phyloP scores from a whole-genome alignment of 2,888 invertebrate genomes.

The Bedellia somnulentella region DNA sequence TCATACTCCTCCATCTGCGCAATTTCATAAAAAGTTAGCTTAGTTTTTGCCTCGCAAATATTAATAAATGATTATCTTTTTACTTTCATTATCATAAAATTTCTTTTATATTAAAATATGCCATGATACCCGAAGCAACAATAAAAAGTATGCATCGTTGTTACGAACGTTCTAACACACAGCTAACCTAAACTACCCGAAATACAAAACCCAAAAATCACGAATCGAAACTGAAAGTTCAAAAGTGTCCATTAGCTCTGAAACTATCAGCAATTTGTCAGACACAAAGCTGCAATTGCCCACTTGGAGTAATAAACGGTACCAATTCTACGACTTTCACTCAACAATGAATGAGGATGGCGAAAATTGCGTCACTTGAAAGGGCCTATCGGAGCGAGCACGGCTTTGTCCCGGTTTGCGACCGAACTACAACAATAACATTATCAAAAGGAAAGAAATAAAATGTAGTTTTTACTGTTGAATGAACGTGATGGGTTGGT shows the following conservation, averaged over 20 bases:
- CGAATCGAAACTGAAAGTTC: constrained; percentile 5
- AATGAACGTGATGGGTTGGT: constrained; percentile 23
- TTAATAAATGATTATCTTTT: too few relatives aligned
- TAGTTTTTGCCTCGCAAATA: too few relatives aligned
- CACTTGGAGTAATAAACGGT: constrained; percentile 53
- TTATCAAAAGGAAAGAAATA: constrained; percentile 16
- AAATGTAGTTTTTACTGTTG: constrained; percentile 51
- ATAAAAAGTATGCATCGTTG: too few relatives aligned
- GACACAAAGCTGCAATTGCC: constrained; percentile 25
- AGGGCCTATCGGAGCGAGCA: constrained; percentile 46
- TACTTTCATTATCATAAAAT: too few relatives aligned
- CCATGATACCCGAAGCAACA: too few relatives aligned
- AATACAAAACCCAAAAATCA: neutral
- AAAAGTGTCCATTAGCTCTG: constrained; percentile 29
- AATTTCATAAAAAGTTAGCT: too few relatives aligned
- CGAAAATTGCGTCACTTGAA: constrained; percentile 55
- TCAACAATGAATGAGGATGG: constrained; percentile 52
- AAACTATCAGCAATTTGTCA: constrained; percentile 11
- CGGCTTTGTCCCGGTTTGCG: constrained; percentile 52
- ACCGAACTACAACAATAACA: constrained; percentile 56
- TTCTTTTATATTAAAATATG: too few relatives aligned
- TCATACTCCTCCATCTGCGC: too few relatives aligned
- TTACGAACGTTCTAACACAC: too few relatives aligned
- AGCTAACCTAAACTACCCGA: neutral
- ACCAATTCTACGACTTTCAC: constrained; percentile 57